Evolutionary conservation across 2,797 vertebrate genomes (phyloP), one percentile per base, ranked within the genome.

Genomic region (Coracias cyanogaster): DNA sequence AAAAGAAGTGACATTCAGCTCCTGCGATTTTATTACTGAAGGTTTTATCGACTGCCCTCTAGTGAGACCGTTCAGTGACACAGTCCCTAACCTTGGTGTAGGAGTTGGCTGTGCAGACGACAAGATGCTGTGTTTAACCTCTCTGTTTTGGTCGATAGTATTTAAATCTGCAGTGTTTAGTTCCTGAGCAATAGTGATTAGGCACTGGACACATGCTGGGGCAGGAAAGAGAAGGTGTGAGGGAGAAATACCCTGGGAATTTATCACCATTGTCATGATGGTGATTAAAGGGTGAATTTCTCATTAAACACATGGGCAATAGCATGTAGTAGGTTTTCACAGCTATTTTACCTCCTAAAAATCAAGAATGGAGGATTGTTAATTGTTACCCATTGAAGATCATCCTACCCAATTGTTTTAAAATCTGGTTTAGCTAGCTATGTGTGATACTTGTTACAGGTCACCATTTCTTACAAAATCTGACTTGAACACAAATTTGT

Each of bases 11-110:
- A 5, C 9, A 33, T 88, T 79, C 37, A 70, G 11, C 12, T 54
- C 1, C 8, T 62, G 35, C n/a, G 45, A 4, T 33, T 41, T 74
- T 37, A 26, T 48, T 86, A 24, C 55, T 28, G 5, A 52, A 58
- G 24, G 73, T 51, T 62, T 73, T 67, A 84, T 73, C n/a, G 60
- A 33, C 86, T 94, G 93, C 84, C 87, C 89, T 90, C 93, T 91
- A 83, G 58, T 83, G 78, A 96, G 76, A 49, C 76, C 35, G 9
- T 29, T 46, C 45, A 82, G 83, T 49, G 79, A 7, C 54, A 88
- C 70, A 51, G 61, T 86, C 66, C 28, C 49, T 39, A 48, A 48
- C 51, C 67, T 66, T 15, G 2, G 25, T 16, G 51, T 13, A 39
- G 58, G 26, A 57, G 7, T 4, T 70, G 9, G 5, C 58, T 58